phyloP scores from a whole-genome alignment of 2,113 vertebrate genomes.

The Anser brachyrhynchus region DNA sequence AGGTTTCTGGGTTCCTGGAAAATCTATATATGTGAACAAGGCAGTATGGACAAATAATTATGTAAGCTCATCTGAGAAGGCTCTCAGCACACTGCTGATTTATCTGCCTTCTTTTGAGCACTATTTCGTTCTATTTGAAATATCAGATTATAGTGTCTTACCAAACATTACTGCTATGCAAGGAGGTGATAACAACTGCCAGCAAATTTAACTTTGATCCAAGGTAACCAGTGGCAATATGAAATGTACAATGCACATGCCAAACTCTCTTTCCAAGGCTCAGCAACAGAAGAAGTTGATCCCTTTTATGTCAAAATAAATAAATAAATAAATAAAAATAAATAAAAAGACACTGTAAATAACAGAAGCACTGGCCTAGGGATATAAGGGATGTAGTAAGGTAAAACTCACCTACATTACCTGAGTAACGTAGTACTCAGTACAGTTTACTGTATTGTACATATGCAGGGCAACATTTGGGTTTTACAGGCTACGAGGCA shows the following conservation, averaged over 20 bases:
- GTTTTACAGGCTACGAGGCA: neutral
- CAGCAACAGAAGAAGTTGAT: neutral
- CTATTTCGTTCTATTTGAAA: neutral
- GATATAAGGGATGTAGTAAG: neutral
- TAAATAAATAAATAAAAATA: neutral
- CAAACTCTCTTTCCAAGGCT: conserved; percentile 7
- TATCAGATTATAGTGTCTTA: neutral
- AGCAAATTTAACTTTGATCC: conserved; percentile 37
- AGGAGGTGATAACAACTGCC: conserved; percentile 20
- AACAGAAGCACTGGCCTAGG: neutral
- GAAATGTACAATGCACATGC: neutral
- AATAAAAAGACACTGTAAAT: neutral
- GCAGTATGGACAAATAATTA: neutral
- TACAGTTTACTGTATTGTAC: neutral
- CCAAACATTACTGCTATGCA: neutral
- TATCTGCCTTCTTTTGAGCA: neutral
- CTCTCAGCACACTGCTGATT: neutral
- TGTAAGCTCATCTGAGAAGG: neutral
- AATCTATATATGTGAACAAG: neutral
- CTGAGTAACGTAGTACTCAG: neutral
- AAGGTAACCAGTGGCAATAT: neutral
- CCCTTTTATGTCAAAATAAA: neutral
- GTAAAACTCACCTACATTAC: neutral
- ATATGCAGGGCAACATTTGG: neutral
- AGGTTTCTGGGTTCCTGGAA: conserved; percentile 1